Evolutionary conservation across 2,113 vertebrate species (phyloP).

Genomic region (Callaeas wilsoni): DNA sequence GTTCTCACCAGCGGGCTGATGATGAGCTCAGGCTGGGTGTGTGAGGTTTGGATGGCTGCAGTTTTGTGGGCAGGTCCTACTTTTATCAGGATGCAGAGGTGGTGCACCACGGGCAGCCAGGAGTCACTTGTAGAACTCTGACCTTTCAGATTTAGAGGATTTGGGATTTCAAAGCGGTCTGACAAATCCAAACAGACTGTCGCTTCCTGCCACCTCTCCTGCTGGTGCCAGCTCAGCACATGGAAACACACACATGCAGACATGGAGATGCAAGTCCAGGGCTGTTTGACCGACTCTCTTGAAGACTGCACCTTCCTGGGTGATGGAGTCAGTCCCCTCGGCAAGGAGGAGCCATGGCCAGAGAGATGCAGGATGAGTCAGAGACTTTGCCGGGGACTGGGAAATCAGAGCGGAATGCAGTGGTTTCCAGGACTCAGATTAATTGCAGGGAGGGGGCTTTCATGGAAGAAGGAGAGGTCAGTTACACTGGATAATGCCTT

Average conservation of each 20-base stretch:
- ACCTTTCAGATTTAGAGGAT: constrained; percentile 25
- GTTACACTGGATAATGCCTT: neutral
- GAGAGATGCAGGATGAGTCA: neutral
- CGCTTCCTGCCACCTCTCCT: constrained; percentile 22
- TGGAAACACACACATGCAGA: neutral
- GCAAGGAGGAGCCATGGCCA: neutral
- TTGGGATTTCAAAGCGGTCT: neutral
- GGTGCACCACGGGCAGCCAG: neutral
- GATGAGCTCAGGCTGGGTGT: neutral
- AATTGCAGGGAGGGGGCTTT: neutral
- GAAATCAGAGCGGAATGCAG: neutral
- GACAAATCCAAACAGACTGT: constrained; percentile 39
- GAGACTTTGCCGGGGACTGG: neutral
- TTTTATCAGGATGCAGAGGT: neutral
- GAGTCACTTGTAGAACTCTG: neutral
- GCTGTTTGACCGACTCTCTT: neutral
- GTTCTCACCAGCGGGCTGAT: accelerated
- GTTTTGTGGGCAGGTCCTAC: neutral
- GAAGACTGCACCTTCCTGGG: neutral
- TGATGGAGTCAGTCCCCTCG: neutral
- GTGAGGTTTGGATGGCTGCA: neutral
- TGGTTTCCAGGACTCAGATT: neutral
- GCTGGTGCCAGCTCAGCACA: neutral
- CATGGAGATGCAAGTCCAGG: neutral
- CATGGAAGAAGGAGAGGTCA: constrained; percentile 12